Base-by-base conservation (phyloP, 2,888 invertebrate genomes). In the Drosophila paramelanica region DNA sequence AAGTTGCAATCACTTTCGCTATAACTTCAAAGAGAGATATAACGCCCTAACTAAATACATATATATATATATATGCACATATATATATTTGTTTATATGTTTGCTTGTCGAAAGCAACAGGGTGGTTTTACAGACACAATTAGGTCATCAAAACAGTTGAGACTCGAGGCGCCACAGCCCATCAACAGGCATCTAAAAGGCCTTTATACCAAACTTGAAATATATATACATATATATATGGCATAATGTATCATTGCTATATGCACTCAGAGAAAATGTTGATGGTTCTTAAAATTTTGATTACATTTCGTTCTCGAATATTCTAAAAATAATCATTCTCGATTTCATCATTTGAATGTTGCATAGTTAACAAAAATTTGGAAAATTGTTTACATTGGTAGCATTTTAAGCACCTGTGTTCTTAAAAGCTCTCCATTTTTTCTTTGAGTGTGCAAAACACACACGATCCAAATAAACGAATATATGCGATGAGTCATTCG, bases 91-190 rank as follows among this genome's bases (percentile, higher is more conserved):
- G n/a, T 33, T 17, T 17, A 1, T 58, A 13, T 52, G 0, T 36
- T 2, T 52, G 10, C 45, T 7, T 7, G 10, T 43, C 11, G 58
- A 20, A 57, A 61, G 71, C 71, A 68, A 73, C 73, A 73, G 73
- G 73, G 64, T 69, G 52, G 72, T 67, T 72, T 59, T 20, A 47
- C 57, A 47, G 36, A 47, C 43, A 62, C 61, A 75, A 75, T 76
- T 76, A 75, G 76, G 77, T 76, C 75, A 75, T 76, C 76, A 53
- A 53, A 64, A 50, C 52, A 43, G 56, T 69, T 69, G 56, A 72
- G 75, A 75, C 77, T 60, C 17, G 38, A 59, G 77, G 72, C 67
- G 76, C 76, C 76, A 67, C 17, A 52, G 52, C 43, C 38, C 73
- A 58, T 65, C 58, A 71, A 72, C 72, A 71, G 76, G 61, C 74